Percentiles rank a stretch among this genome's conserved stretches.
These are phyloP conservation scores for Vandiemenella viatica DNA, from an alignment of 2,888 invertebrate genomes.

Conservation along the genomic window DNA sequence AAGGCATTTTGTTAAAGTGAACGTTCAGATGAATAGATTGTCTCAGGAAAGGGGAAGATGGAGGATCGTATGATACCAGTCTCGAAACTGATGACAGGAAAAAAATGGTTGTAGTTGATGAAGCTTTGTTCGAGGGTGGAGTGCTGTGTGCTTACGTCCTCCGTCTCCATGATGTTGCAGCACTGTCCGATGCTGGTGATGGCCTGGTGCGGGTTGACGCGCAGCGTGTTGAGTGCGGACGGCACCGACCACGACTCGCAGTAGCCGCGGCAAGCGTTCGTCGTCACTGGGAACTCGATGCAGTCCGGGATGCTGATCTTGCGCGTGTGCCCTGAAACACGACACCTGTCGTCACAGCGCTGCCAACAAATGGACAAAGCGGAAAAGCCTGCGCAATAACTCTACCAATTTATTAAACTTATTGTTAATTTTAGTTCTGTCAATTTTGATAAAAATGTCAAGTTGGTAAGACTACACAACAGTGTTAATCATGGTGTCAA, in stretches of 20 bases:
- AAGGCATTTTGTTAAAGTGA: too few species aligned
- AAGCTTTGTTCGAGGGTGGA: not conserved
- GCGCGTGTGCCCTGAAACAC: slow-evolving; percentile 52
- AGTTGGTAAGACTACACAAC: too few species aligned
- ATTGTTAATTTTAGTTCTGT: too few species aligned
- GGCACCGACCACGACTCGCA: slow-evolving; percentile 80
- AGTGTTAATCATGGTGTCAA: too few species aligned
- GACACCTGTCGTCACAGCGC: too few species aligned
- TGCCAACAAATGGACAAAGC: too few species aligned
- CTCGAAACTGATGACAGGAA: not conserved
- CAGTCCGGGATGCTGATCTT: slow-evolving; percentile 72
- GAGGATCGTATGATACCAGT: not conserved
- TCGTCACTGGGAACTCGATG: slow-evolving; percentile 67
- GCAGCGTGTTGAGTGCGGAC: slow-evolving; percentile 39
- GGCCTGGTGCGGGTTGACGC: slow-evolving; percentile 40
- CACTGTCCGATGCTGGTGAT: slow-evolving; percentile 73
- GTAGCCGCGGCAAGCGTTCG: slow-evolving; percentile 76
- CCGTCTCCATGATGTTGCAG: slow-evolving; percentile 80
- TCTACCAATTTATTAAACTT: too few species aligned
- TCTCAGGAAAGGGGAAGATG: not conserved
- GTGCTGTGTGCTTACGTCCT: slow-evolving; percentile 53
- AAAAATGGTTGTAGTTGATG: not conserved
- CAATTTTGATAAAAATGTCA: too few species aligned
- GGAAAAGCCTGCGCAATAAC: too few species aligned
- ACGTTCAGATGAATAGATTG: too few species aligned